Base-by-base conservation (phyloP, 2,888 invertebrate genomes). In the Tetheella fluctuosa region DNA sequence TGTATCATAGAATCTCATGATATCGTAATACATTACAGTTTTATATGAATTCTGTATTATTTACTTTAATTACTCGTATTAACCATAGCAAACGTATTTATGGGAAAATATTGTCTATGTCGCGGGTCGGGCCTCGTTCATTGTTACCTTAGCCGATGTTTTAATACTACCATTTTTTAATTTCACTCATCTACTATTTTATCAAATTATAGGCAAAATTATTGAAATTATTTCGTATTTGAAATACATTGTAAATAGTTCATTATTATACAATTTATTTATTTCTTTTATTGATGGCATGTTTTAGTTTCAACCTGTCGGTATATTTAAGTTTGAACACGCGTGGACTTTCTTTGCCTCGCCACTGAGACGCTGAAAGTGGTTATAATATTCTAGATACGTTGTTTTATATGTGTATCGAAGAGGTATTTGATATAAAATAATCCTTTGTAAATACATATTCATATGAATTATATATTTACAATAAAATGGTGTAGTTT, bases 1-100 rank as follows among this genome's bases (percentile, higher is more conserved):
- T 80, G 76, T 79, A 71, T 76, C 65, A 78, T 79, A 80, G 85
- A 86, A 86, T 85, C 84, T 88, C 85, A 81, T 68, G 67, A 67
- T 73, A 69, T 70, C 58, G 59, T 64, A 34, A 61, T 63, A 61
- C 60, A 39, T 53, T 23, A 30, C 55, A 57, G 63, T 64, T 52
- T 53, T 64, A 61, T 59, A 61, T 54, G 52, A 61, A 52, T 55
- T 39, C 59, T 60, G 54, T 71, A 64, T 66, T 65, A 65, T 6
- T 39, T n/a, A 39, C n/a, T 67, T 61, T 54, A 48, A 62, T 64
- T 61, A 64, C 67, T 56, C 69, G 64, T 61, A 64, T 54, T 61
- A 58, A 61, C 57, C 34, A 34, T 34, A 37, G 55, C 37, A 52
- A 54, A 30, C 34, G 53, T 64, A 30, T 30, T 54, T 55, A 4